Percentiles rank a stretch among this genome's conserved stretches.
phyloP scores from a whole-genome alignment of 2,888 invertebrate species.

The Pandemis corylana region DNA sequence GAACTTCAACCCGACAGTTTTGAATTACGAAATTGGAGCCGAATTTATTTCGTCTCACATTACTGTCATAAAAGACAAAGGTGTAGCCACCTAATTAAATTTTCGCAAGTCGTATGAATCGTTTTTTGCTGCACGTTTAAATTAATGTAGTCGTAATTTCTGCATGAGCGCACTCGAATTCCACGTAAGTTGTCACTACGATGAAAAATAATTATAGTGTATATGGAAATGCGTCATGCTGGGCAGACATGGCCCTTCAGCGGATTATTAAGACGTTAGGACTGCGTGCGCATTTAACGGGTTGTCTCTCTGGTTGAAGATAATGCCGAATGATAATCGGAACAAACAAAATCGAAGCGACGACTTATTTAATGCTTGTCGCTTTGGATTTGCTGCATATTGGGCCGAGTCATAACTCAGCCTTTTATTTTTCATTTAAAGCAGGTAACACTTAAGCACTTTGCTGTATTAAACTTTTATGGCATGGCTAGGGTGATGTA shows the following conservation, averaged over 20 bases:
- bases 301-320: constrained; percentile 71
- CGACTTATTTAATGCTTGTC: constrained; percentile 82
- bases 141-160: constrained; percentile 62
- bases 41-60: not conserved
- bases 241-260: constrained; percentile 75
- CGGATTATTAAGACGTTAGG: constrained; percentile 80
- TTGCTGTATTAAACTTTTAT: constrained; percentile 38
- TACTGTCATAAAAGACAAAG: constrained; percentile 15
- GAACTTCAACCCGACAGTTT: constrained; percentile 7
- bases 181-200: constrained; percentile 72
- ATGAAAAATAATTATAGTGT: constrained; percentile 78
- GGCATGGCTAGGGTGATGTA: constrained; percentile 9
- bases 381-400: constrained; percentile 59
- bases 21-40: constrained; percentile 15
- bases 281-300: constrained; percentile 64
- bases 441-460: constrained; percentile 35
- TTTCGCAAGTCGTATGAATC: constrained; percentile 28
- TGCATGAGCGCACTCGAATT: constrained; percentile 48
- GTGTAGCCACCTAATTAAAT: constrained; percentile 42
- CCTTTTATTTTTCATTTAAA: constrained; percentile 32
- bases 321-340: constrained; percentile 74
- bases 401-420: constrained; percentile 43
- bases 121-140: constrained; percentile 49
- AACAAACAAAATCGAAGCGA: constrained; percentile 64
- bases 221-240: constrained; percentile 75